A percentile compares a stretch with the other conserved stretches of the same genome.
Conservation (phyloP, 2,888 invertebrate genomes). For the Sminthurides aquaticus region DNA sequence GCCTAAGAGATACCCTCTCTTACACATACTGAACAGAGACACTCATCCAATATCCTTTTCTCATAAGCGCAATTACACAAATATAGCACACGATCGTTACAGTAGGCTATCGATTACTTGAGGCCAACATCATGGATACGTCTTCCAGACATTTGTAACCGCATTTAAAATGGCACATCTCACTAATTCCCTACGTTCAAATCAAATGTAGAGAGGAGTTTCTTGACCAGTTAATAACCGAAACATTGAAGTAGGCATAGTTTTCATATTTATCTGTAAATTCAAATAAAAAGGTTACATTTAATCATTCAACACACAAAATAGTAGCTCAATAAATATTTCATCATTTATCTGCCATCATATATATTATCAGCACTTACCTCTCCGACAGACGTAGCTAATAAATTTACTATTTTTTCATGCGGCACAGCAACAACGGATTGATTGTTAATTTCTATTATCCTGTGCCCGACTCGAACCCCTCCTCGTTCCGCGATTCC, state of each 20-base stretch:
- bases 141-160: not conserved
- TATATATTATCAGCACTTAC: too few relatives aligned
- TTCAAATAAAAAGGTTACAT: too few relatives aligned
- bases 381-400: constrained; percentile 98
- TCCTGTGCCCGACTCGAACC: constrained; percentile 96
- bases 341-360: too few relatives aligned
- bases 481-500: constrained; percentile 99
- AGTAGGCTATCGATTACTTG: not conserved
- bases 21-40: too few relatives aligned
- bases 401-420: constrained; percentile 96
- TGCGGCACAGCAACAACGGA: constrained; percentile 99
- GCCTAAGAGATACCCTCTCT: too few relatives aligned
- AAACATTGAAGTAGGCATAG: constrained; percentile 99
- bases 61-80: too few relatives aligned
- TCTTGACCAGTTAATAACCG: constrained; percentile 97
- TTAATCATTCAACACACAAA: too few relatives aligned
- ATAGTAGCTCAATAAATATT: constrained; percentile 2
- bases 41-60: too few relatives aligned
- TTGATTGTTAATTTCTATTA: constrained; percentile 99
- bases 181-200: not conserved
- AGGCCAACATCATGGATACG: not conserved
- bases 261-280: constrained; percentile 96
- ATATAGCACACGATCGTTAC: not conserved
- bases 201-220: constrained; percentile 92
- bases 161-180: not conserved